Evolutionary conservation across 2,888 invertebrate species (phyloP).

Genomic region (Caenorhabditis drosophilae): DNA sequence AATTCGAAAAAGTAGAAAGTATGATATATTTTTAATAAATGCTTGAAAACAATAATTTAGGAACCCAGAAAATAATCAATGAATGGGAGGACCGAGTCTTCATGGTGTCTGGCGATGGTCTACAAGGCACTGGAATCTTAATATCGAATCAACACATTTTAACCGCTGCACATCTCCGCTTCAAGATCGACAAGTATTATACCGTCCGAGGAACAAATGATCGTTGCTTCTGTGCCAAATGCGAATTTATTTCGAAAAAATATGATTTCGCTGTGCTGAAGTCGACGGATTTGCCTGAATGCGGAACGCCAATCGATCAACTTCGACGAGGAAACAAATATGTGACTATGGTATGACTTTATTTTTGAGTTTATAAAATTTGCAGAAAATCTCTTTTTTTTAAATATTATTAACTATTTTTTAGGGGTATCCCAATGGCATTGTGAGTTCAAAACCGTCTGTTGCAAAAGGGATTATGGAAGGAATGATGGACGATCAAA

Average conservation of each 20-base stretch:
- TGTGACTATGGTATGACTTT: slow-evolving; percentile 8
- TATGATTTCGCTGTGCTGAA: slow-evolving; percentile 10
- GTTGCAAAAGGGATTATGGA: slow-evolving; percentile 7
- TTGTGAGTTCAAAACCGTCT: slow-evolving; percentile 11
- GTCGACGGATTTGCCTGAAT: slow-evolving; percentile 8
- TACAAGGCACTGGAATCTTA: slow-evolving; percentile 4
- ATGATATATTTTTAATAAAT: slow-evolving; percentile 8
- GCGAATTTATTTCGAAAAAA: slow-evolving; percentile 9
- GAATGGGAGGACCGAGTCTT: slow-evolving; percentile 8
- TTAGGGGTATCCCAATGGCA: slow-evolving; percentile 7
- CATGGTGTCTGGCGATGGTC: slow-evolving; percentile 3
- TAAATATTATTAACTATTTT: no score
- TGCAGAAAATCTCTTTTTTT: slow-evolving; percentile 6
- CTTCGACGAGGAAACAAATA: slow-evolving; percentile 7
- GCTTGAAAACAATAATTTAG: slow-evolving; percentile 8
- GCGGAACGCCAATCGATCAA: slow-evolving; percentile 1
- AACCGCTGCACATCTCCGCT: slow-evolving; percentile 8
- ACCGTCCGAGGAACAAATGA: slow-evolving; percentile 7
- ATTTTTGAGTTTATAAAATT: no score
- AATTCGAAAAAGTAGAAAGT: slow-evolving; percentile 2
- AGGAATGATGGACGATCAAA: no score
- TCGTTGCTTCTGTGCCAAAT: slow-evolving; percentile 3
- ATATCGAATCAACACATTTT: slow-evolving; percentile 8
- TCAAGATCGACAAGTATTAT: slow-evolving; percentile 4
- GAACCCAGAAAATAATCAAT: slow-evolving; percentile 7